Evolutionary conservation across 2,113 vertebrate species (phyloP).

Genomic region (Prietella phreatophila): DNA sequence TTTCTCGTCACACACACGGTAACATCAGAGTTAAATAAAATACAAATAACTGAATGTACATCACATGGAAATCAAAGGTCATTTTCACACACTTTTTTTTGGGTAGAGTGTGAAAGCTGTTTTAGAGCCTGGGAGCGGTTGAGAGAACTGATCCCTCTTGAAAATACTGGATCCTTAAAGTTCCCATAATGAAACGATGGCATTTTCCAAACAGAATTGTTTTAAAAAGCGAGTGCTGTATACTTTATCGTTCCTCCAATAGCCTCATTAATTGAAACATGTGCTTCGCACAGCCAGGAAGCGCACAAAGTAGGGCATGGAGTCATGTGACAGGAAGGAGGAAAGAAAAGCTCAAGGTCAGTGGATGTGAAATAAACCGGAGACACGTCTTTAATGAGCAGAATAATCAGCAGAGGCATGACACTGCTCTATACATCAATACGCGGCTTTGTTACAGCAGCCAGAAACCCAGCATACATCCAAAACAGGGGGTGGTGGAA

Average conservation of each 20-base stretch:
- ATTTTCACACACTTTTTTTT: not conserved
- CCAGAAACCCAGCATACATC: conserved; percentile 2
- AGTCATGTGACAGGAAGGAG: not conserved
- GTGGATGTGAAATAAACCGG: not conserved
- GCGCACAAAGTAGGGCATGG: not conserved
- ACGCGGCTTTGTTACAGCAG: conserved; percentile 41
- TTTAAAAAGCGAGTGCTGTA: not conserved
- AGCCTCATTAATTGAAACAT: not conserved
- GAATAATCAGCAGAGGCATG: conserved; percentile 14
- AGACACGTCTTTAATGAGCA: not conserved
- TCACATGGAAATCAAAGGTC: not conserved
- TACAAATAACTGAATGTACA: not conserved
- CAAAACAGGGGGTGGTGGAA: not conserved
- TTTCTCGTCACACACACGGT: not conserved
- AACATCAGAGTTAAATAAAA: not conserved
- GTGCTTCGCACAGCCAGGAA: not conserved
- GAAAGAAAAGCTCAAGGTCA: not conserved
- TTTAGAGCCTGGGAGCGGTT: not conserved
- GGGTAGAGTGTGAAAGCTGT: not conserved
- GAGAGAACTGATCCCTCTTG: not conserved
- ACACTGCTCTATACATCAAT: conserved; percentile 46
- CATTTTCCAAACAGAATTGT: not conserved
- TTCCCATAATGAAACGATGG: not conserved
- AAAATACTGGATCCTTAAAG: not conserved
- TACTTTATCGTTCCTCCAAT: not conserved